Conservation (phyloP, 1,140 invertebrate genomes). For the Diabrotica virgifera region DNA sequence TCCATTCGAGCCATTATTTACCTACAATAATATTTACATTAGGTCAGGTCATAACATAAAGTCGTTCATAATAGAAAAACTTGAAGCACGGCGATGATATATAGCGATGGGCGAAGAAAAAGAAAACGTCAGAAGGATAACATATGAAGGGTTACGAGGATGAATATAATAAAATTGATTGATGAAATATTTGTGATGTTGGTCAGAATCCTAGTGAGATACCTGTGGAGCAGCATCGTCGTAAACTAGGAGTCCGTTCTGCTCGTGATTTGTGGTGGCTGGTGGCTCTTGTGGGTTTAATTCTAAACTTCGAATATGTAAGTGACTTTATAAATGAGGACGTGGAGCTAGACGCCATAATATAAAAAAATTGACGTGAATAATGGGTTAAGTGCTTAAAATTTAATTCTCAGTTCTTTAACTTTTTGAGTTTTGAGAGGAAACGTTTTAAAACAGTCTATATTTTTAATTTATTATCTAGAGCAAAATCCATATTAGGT, state of each 20-base stretch:
- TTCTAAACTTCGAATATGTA: no score
- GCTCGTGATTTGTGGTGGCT: constrained; percentile 23
- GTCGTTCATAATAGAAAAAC: neutral
- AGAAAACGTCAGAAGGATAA: neutral
- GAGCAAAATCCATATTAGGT: no score
- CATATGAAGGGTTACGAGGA: constrained; percentile 1
- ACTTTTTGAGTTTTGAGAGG: no score
- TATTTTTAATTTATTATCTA: no score
- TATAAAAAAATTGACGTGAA: no score
- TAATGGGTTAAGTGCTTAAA: no score
- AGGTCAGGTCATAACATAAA: neutral
- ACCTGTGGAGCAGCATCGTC: constrained; percentile 15
- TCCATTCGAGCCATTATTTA: neutral
- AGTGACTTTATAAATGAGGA: no score
- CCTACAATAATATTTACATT: constrained; percentile 3
- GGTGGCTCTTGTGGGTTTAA: constrained; percentile 6
- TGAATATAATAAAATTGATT: constrained; percentile 16
- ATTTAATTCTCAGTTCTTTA: no score
- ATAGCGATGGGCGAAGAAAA: constrained; percentile 1
- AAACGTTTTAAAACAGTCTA: no score
- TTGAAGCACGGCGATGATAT: neutral
- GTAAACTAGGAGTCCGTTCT: constrained; percentile 25
- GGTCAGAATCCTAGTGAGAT: constrained; percentile 13
- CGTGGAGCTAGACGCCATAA: no score
- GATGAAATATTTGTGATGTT: constrained; percentile 24